Conservation (phyloP, 2,888 invertebrate species). For the Drosophila histrio region DNA sequence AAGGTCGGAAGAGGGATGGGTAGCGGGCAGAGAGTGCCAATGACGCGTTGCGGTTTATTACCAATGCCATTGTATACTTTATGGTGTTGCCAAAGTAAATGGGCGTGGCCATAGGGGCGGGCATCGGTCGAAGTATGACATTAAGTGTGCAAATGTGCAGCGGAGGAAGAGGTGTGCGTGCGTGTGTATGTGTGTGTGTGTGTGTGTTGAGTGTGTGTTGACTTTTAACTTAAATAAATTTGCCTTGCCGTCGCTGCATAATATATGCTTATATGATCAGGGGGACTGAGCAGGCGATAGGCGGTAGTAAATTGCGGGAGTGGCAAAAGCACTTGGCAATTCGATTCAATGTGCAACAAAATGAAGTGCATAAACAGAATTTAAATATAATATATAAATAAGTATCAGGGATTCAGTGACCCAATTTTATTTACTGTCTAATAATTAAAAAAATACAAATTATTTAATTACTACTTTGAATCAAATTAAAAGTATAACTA, state of each 20-base stretch:
- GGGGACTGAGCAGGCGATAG: not conserved
- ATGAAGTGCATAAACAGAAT: slow-evolving; percentile 7
- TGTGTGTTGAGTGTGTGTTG: slow-evolving; percentile 53
- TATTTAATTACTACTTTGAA: too few species aligned
- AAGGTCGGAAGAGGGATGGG: not conserved
- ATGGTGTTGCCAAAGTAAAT: slow-evolving; percentile 57
- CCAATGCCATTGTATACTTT: slow-evolving; percentile 68
- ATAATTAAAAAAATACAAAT: too few species aligned
- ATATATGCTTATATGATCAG: slow-evolving; percentile 22
- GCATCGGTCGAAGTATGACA: slow-evolving; percentile 48
- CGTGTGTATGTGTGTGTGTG: slow-evolving; percentile 1
- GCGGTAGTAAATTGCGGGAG: slow-evolving; percentile 23
- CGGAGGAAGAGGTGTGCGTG: not conserved
- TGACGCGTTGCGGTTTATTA: slow-evolving; percentile 75
- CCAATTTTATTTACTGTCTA: too few species aligned
- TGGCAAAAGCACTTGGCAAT: slow-evolving; percentile 38
- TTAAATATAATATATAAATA: not conserved
- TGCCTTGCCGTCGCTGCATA: slow-evolving; percentile 49
- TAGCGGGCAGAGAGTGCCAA: slow-evolving; percentile 36
- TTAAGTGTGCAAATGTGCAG: slow-evolving; percentile 57
- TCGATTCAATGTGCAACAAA: slow-evolving; percentile 51
- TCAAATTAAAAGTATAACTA: too few species aligned
- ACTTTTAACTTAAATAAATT: slow-evolving; percentile 72
- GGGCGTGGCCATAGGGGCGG: slow-evolving; percentile 43
- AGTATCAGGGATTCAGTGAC: not conserved